These are phyloP conservation scores for Gadus macrocephalus DNA, from an alignment of 2,113 vertebrate species.

Conservation along the genomic window DNA sequence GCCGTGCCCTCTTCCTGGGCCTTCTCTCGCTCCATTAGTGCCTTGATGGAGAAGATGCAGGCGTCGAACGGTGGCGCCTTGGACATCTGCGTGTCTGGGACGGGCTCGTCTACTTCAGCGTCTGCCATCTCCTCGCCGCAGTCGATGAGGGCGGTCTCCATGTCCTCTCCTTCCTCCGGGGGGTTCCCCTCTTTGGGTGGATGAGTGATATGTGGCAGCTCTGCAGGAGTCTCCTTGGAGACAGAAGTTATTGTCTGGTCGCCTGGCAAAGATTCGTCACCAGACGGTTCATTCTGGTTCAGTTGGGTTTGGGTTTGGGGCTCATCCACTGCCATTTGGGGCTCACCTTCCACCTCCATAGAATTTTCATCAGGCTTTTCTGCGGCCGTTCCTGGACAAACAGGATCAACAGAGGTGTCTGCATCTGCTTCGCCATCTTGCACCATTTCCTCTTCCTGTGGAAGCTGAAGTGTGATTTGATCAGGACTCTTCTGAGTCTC, in stretches of 20 bases:
- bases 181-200: slow-evolving; percentile 21
- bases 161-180: slow-evolving; percentile 53
- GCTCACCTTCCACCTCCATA: slow-evolving; percentile 3
- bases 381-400: background rate
- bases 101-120: slow-evolving; percentile 17
- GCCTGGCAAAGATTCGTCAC: slow-evolving; percentile 4
- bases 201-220: slow-evolving; percentile 18
- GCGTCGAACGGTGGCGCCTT: slow-evolving; percentile 78
- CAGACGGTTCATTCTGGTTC: background rate
- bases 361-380: slow-evolving; percentile 32
- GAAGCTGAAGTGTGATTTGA: slow-evolving; percentile 5
- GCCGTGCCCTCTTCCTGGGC: slow-evolving; percentile 55
- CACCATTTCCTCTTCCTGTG: background rate
- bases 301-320: slow-evolving; percentile 26
- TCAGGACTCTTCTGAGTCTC: slow-evolving; percentile 31
- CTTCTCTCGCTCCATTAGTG: slow-evolving; percentile 68
- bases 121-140: slow-evolving; percentile 31
- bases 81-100: slow-evolving; percentile 52
- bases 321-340: slow-evolving; percentile 1
- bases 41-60: slow-evolving; percentile 85
- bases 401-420: slow-evolving; percentile 15
- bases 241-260: slow-evolving; percentile 2
- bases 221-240: slow-evolving; percentile 24
- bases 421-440: slow-evolving; percentile 7
- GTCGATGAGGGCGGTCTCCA: slow-evolving; percentile 58